Conservation (phyloP, 2,113 vertebrate species). For the Macquaria ambigua region DNA sequence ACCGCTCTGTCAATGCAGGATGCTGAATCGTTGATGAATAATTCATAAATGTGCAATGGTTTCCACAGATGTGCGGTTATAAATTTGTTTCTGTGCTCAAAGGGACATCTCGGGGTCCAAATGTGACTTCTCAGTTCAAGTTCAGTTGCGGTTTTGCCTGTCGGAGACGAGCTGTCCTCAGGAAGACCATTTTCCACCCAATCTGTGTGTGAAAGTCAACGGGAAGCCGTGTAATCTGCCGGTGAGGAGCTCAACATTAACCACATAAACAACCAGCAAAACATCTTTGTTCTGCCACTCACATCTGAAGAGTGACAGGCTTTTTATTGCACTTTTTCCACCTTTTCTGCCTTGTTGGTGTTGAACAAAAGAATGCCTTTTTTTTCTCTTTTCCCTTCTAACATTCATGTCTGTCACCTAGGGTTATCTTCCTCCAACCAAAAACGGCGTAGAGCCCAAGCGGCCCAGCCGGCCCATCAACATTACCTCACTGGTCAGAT, state of each 20-base stretch:
- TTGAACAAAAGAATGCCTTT: too few species aligned
- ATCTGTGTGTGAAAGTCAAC: slow-evolving; percentile 99
- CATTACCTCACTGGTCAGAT: slow-evolving; percentile 97
- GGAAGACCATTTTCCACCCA: slow-evolving; percentile 99
- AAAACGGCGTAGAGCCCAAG: slow-evolving; percentile 99
- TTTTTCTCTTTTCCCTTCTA: neutral
- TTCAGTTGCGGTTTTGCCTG: slow-evolving; percentile 99
- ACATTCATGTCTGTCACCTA: slow-evolving; percentile 61
- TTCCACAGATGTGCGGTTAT: slow-evolving; percentile 13
- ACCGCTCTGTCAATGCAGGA: neutral
- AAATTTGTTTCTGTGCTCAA: slow-evolving; percentile 48
- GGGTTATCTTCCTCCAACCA: slow-evolving; percentile 99
- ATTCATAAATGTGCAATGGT: slow-evolving; percentile 22
- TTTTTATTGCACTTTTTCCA: neutral
- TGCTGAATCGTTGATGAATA: neutral
- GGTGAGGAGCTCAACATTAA: slow-evolving; percentile 73
- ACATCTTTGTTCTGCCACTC: neutral
- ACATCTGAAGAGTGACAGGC: neutral
- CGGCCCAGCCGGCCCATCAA: slow-evolving; percentile 99
- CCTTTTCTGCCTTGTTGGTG: neutral
- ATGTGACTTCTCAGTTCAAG: slow-evolving; percentile 99
- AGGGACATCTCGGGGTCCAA: slow-evolving; percentile 99
- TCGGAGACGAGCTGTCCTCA: slow-evolving; percentile 99
- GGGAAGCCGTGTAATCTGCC: slow-evolving; percentile 98
- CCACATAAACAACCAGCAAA: neutral